Percentiles rank a stretch among this genome's conserved stretches.
Conservation (phyloP, 2,113 vertebrate genomes). For the Acrocephalus kingi region DNA sequence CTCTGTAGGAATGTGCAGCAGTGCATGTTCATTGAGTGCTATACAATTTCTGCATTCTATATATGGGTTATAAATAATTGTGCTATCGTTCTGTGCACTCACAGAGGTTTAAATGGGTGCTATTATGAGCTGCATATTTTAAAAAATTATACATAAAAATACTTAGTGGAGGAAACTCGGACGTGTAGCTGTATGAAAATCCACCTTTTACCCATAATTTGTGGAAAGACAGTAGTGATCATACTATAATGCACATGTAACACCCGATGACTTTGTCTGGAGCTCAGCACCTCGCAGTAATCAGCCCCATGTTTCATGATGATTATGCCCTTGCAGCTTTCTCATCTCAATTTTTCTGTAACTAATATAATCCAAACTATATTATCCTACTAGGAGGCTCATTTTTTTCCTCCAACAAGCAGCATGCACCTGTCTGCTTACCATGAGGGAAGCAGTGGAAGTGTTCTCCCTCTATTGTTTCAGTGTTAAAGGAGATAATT, state of each 20-base stretch:
- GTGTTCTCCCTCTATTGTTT: neutral
- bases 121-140: neutral
- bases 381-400: neutral
- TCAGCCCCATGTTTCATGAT: neutral
- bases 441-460: neutral
- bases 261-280: neutral
- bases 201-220: neutral
- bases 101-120: neutral
- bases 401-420: neutral
- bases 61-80: neutral
- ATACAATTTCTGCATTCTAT: neutral
- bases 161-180: neutral
- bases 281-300: neutral
- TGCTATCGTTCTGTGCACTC: neutral
- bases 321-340: slow-evolving; percentile 4
- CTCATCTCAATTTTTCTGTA: neutral
- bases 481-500: neutral
- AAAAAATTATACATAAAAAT: neutral
- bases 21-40: neutral
- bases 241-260: neutral
- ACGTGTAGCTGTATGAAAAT: neutral
- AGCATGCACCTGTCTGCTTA: neutral
- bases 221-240: neutral
- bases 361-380: neutral
- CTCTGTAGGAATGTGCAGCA: neutral